Evolutionary conservation across 2,888 invertebrate species (phyloP).

Genomic region (Toxonevra muliebris): DNA sequence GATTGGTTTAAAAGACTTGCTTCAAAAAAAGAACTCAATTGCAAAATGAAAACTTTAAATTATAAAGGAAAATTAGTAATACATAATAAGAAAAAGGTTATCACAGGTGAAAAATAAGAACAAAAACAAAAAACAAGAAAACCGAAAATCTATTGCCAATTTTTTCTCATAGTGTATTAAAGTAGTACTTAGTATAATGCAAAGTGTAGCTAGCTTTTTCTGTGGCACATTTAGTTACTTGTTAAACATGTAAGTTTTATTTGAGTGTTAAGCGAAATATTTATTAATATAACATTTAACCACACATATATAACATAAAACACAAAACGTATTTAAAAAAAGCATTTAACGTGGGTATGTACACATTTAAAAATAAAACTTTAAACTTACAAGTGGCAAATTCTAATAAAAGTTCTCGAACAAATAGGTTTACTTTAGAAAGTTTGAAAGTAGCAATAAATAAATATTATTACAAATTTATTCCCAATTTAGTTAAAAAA

Average conservation of each 20-base stretch:
- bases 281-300: background rate
- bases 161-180: constrained; percentile 59
- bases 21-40: background rate
- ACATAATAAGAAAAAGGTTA: constrained; percentile 46
- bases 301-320: too few species aligned
- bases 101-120: constrained; percentile 16
- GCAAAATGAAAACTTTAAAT: constrained; percentile 12
- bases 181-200: constrained; percentile 25
- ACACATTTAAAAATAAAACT: too few species aligned
- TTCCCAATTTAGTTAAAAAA: too few species aligned
- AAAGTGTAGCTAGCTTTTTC: constrained; percentile 16
- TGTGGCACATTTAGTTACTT: constrained; percentile 21
- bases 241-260: constrained; percentile 10
- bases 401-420: too few species aligned
- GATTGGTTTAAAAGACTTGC: background rate
- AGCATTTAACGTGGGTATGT: too few species aligned
- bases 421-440: too few species aligned
- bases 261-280: background rate
- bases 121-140: constrained; percentile 36
- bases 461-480: too few species aligned
- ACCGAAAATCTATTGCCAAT: constrained; percentile 56
- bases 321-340: too few species aligned
- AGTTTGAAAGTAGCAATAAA: too few species aligned
- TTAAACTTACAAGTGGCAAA: too few species aligned
- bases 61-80: constrained; percentile 40